Evolutionary conservation across 2,113 vertebrate genomes (phyloP).

Genomic region (Cromileptes altivelis): DNA sequence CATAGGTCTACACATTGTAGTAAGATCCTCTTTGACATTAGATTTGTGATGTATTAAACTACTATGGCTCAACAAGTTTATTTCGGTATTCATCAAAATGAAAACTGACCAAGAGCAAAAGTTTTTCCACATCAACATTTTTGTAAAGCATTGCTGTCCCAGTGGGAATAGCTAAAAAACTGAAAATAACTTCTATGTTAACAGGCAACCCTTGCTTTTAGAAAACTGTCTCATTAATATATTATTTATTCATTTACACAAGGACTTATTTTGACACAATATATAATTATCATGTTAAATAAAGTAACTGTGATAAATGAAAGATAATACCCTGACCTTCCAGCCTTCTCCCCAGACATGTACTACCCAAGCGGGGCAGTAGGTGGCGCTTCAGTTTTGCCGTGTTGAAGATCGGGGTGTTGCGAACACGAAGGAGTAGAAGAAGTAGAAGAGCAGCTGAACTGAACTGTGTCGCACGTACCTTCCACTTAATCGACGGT

Average conservation of each 20-base stretch:
- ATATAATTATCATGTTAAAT: no score
- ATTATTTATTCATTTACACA: not conserved
- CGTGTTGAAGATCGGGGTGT: no score
- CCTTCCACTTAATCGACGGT: not conserved
- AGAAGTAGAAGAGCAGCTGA: not conserved
- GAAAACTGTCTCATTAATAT: no score
- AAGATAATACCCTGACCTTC: no score
- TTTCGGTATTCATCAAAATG: no score
- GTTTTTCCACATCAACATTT: no score
- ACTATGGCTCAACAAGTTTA: no score
- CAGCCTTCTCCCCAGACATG: not conserved
- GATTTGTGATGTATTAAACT: no score
- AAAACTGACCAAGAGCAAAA: no score
- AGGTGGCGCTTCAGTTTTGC: constrained; percentile 10
- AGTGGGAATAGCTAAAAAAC: not conserved
- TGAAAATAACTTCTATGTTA: not conserved
- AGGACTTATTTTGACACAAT: not conserved
- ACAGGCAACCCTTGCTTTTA: not conserved
- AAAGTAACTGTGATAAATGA: no score
- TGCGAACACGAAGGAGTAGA: not conserved
- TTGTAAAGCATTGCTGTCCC: not conserved
- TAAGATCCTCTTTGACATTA: no score
- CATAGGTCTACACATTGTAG: no score
- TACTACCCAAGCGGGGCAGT: not conserved
- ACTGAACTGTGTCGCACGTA: not conserved